phyloP scores from a whole-genome alignment of 2,113 vertebrate species.

The Saguinus midas region DNA sequence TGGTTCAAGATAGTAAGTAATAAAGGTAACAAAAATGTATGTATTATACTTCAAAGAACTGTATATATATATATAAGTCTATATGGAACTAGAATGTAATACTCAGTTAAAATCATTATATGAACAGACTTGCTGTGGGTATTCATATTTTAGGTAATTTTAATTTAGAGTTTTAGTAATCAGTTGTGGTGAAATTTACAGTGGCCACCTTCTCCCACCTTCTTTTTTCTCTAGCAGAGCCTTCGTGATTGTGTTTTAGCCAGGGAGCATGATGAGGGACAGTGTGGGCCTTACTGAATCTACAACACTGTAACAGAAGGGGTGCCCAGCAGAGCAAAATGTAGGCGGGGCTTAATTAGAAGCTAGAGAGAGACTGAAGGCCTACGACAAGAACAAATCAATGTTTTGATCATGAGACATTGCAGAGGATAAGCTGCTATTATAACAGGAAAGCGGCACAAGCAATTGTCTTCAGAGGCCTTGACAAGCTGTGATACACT shows the following conservation, averaged over 20 bases:
- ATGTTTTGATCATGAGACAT: constrained; percentile 73
- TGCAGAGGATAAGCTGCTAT: constrained; percentile 54
- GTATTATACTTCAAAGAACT: not conserved
- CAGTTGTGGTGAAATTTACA: not conserved
- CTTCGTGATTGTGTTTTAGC: not conserved
- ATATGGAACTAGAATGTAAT: not conserved
- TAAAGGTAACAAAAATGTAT: not conserved
- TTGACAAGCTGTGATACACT: constrained; percentile 40
- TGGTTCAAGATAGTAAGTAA: not conserved
- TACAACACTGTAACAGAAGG: constrained; percentile 45
- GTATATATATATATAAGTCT: not conserved
- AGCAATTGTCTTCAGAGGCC: constrained; percentile 61
- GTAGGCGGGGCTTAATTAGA: constrained; percentile 73
- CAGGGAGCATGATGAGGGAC: not conserved
- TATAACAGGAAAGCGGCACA: constrained; percentile 54
- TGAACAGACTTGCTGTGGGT: not conserved
- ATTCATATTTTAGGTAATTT: not conserved
- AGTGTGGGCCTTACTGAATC: constrained; percentile 57
- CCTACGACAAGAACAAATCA: constrained; percentile 76
- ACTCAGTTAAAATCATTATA: not conserved
- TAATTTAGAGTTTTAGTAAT: constrained; percentile 21
- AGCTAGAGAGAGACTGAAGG: constrained; percentile 44
- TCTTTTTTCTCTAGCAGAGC: not conserved
- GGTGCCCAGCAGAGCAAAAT: constrained; percentile 51
- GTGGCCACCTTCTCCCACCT: not conserved